These are phyloP conservation scores for Platyrinchus mystaceus DNA, from an alignment of 2,797 vertebrate genomes.

Conservation along the genomic window DNA sequence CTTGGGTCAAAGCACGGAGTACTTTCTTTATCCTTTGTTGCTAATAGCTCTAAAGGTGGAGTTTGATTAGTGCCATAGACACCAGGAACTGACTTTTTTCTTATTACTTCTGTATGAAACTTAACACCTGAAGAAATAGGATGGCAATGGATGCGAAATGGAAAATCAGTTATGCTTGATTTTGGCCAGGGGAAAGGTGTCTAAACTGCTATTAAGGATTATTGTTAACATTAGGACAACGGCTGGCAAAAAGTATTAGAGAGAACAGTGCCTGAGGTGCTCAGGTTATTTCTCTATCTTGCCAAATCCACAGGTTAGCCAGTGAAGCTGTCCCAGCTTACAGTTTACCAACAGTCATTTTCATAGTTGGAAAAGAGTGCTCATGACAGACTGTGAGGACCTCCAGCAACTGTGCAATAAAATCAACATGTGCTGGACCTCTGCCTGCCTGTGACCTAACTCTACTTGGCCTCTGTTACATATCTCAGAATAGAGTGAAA, in stretches of 20 bases:
- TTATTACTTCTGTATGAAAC: background rate
- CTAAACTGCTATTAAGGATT: background rate
- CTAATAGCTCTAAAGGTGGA: background rate
- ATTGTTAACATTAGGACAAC: background rate
- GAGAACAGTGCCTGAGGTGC: background rate
- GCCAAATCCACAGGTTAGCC: background rate
- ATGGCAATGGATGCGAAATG: background rate
- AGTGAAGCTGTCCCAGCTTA: fast-evolving
- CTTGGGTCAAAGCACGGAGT: background rate
- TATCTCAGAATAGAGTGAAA: background rate
- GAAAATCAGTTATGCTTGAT: background rate
- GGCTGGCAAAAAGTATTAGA: background rate
- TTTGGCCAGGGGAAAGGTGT: background rate
- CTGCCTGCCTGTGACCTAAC: background rate
- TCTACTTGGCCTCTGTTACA: background rate
- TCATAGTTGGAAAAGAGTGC: background rate
- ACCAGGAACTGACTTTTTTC: background rate
- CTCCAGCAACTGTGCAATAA: background rate
- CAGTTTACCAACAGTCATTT: background rate
- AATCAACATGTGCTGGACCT: background rate
- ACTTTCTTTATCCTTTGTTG: background rate
- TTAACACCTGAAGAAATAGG: background rate
- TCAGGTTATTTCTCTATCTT: background rate
- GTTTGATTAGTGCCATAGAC: background rate
- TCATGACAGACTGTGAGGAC: background rate